Percentiles rank a stretch among this genome's conserved stretches.
Conservation (phyloP, 2,888 invertebrate species). For the Tachystola acroxantha region DNA sequence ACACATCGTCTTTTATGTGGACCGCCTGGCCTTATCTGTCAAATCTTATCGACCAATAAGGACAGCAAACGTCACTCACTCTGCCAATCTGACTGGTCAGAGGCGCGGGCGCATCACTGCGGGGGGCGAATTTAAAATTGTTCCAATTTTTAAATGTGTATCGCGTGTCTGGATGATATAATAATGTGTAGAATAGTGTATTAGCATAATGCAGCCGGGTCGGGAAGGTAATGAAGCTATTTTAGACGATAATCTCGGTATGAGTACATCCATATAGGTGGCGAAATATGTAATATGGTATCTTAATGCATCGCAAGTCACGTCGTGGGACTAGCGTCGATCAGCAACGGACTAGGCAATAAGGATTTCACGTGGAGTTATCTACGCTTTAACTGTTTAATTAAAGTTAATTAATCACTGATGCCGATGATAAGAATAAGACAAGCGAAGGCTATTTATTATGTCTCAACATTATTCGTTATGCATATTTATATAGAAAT, state of each 20-base stretch:
- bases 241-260: conserved; percentile 27
- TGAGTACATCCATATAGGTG: conserved; percentile 39
- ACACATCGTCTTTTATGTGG: conserved; percentile 67
- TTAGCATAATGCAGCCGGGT: conserved; percentile 48
- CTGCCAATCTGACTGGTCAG: conserved; percentile 60
- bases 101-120: conserved; percentile 55
- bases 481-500: conserved; percentile 10
- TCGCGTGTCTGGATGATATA: conserved; percentile 65
- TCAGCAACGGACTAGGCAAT: conserved; percentile 16
- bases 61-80: conserved; percentile 75
- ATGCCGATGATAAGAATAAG: conserved; percentile 28
- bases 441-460: conserved; percentile 9
- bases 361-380: conserved; percentile 12
- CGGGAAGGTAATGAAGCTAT: conserved; percentile 56
- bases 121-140: conserved; percentile 64
- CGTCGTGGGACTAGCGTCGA: conserved; percentile 35
- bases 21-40: conserved; percentile 67
- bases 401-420: conserved; percentile 43
- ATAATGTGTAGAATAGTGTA: conserved; percentile 34
- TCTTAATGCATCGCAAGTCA: conserved; percentile 60
- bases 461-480: conserved; percentile 8
- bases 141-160: conserved; percentile 43
- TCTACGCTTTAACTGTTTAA: conserved; percentile 30
- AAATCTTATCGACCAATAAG: conserved; percentile 76
- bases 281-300: conserved; percentile 56